phyloP scores from a whole-genome alignment of 2,888 invertebrate genomes.

The Cephus runcator region DNA sequence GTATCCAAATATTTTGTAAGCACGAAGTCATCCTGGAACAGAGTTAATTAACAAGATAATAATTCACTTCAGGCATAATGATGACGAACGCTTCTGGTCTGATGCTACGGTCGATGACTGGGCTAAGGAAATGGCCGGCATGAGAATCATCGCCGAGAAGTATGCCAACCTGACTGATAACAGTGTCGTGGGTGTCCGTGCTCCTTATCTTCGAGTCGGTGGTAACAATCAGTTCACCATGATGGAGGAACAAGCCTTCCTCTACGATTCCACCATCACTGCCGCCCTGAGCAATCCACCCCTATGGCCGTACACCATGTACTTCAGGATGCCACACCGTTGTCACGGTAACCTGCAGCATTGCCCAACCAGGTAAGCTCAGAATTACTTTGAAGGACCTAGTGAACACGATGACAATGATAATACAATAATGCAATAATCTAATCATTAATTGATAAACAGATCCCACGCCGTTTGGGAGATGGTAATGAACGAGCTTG shows the following conservation, averaged over 20 bases:
- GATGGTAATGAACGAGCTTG: slow-evolving; percentile 95
- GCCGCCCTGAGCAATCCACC: slow-evolving; percentile 91
- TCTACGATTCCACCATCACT: slow-evolving; percentile 95
- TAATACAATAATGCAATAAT: not conserved
- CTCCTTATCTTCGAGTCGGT: slow-evolving; percentile 90
- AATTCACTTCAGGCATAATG: slow-evolving; percentile 77
- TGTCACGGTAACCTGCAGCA: slow-evolving; percentile 93
- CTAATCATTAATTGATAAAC: not conserved
- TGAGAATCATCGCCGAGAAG: slow-evolving; percentile 90
- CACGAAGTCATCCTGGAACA: not conserved
- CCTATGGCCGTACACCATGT: slow-evolving; percentile 98
- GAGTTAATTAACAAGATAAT: not conserved
- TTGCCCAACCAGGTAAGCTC: slow-evolving; percentile 79
- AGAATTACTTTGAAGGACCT: not conserved
- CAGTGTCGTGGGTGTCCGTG: slow-evolving; percentile 90
- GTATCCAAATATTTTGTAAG: slow-evolving; percentile 6
- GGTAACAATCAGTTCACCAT: slow-evolving; percentile 97
- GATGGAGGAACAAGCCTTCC: slow-evolving; percentile 96
- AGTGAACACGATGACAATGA: not conserved
- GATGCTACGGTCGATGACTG: slow-evolving; percentile 92
- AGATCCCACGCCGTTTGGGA: slow-evolving; percentile 93
- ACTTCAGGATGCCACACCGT: slow-evolving; percentile 95
- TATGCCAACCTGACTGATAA: slow-evolving; percentile 91
- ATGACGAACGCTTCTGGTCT: slow-evolving; percentile 93
- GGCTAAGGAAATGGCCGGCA: slow-evolving; percentile 96